A percentile compares a stretch with the other conserved stretches of the same genome.
These are phyloP conservation scores for Erythrolamprus reginae DNA, from an alignment of 2,113 vertebrate genomes.

Conservation along the genomic window DNA sequence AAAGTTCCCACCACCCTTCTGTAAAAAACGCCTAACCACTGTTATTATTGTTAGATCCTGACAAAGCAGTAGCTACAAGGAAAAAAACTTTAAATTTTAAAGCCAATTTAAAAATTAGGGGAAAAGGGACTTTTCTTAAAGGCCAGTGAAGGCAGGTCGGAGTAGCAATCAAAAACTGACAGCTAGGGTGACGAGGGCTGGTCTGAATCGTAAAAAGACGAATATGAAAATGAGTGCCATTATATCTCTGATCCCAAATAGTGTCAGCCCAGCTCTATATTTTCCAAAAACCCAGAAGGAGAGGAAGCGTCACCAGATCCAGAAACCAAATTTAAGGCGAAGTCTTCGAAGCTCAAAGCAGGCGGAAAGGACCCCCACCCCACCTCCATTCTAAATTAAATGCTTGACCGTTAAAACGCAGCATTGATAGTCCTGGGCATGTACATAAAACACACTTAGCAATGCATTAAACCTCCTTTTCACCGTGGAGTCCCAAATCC, in stretches of 20 bases:
- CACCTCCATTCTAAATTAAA: neutral
- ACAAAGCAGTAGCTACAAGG: neutral
- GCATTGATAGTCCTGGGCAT: neutral
- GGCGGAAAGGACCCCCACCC: neutral
- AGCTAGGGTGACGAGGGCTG: neutral
- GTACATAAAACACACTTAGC: neutral
- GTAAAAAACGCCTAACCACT: neutral
- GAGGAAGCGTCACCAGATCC: neutral
- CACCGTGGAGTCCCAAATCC: neutral
- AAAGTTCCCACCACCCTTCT: neutral
- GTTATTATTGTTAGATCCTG: no score
- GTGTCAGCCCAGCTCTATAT: neutral
- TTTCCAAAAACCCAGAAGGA: neutral
- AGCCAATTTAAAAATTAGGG: neutral
- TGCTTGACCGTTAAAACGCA: neutral
- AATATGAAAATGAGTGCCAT: neutral
- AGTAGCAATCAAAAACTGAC: neutral
- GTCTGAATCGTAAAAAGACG: neutral
- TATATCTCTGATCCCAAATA: neutral
- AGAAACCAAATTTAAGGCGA: neutral
- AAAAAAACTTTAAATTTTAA: no score
- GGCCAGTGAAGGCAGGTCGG: neutral
- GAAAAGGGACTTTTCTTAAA: neutral
- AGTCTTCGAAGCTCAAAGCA: neutral
- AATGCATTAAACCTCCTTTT: neutral